phyloP scores from a whole-genome alignment of 2,888 invertebrate genomes.

The Matsumyia berberina region DNA sequence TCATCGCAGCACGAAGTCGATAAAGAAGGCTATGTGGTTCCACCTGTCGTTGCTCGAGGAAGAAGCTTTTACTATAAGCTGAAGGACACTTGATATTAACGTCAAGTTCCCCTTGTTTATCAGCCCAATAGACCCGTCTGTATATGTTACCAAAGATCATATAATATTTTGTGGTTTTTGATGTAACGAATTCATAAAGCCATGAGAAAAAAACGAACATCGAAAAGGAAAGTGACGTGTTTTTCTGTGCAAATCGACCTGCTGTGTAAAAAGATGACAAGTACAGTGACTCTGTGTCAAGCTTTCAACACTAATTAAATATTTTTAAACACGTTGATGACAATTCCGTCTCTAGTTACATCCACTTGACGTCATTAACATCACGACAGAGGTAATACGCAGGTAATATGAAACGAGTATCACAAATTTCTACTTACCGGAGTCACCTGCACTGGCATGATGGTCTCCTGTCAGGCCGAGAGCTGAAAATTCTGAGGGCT shows the following conservation, averaged over 20 bases:
- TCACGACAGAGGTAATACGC: constrained; percentile 24
- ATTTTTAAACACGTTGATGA: constrained; percentile 41
- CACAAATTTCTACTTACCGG: constrained; percentile 81
- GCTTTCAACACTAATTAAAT: constrained; percentile 29
- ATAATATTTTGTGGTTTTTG: no score
- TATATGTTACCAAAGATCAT: no score
- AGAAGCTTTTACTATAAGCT: no score
- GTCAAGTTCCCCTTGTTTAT: no score
- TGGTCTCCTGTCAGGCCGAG: constrained; percentile 83
- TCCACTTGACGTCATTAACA: constrained; percentile 55
- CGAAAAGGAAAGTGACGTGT: no score
- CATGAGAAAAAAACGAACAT: no score
- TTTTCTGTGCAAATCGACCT: background rate
- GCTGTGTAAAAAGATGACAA: constrained; percentile 7
- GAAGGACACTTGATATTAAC: no score
- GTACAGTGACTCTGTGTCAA: background rate
- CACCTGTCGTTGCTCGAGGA: no score
- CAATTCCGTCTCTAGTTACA: constrained; percentile 48
- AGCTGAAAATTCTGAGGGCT: constrained; percentile 86
- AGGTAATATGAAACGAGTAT: constrained; percentile 9
- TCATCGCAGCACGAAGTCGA: no score
- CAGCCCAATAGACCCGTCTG: no score
- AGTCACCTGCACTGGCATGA: constrained; percentile 82
- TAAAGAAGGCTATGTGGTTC: no score
- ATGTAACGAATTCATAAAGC: no score